These are phyloP conservation scores for Lutjanus campechanus DNA, from an alignment of 2,797 vertebrate genomes.

Conservation along the genomic window DNA sequence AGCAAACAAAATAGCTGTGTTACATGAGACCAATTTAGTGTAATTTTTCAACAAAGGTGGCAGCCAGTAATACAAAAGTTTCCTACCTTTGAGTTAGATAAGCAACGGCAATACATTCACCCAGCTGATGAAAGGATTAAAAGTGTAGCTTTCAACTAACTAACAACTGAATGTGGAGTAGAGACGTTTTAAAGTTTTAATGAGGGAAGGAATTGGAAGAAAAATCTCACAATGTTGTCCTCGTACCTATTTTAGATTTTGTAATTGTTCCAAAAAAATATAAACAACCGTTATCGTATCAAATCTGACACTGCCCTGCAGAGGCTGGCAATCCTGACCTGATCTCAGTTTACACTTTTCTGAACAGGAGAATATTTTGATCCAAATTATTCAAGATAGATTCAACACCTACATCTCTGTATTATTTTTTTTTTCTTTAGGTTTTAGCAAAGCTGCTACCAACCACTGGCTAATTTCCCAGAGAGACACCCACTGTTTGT, in stretches of 20 bases:
- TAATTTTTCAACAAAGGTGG: too few relatives aligned
- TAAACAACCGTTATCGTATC: not conserved
- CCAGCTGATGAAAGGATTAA: not conserved
- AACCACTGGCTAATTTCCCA: slow-evolving; percentile 36
- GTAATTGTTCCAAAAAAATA: not conserved
- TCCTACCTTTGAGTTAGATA: too few relatives aligned
- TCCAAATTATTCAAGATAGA: not conserved
- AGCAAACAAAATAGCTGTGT: too few relatives aligned
- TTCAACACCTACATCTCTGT: not conserved
- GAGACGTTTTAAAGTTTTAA: not conserved
- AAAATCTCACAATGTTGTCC: not conserved
- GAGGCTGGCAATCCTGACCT: not conserved
- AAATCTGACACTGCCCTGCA: not conserved
- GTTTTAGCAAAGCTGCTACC: slow-evolving; percentile 20
- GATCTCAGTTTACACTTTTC: not conserved
- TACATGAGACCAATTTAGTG: too few relatives aligned
- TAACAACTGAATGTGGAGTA: not conserved
- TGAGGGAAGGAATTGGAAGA: not conserved
- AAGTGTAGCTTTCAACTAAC: not conserved
- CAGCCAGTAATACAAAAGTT: too few relatives aligned
- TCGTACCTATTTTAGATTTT: not conserved
- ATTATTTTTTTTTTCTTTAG: not conserved
- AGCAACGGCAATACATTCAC: not conserved
- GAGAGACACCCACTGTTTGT: slow-evolving; percentile 35
- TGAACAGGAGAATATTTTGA: not conserved